A percentile compares a stretch with the other conserved stretches of the same genome.
Evolutionary conservation across 2,113 vertebrate genomes (phyloP).

Genomic region (Sinocyclocheilus maitianheensis): DNA sequence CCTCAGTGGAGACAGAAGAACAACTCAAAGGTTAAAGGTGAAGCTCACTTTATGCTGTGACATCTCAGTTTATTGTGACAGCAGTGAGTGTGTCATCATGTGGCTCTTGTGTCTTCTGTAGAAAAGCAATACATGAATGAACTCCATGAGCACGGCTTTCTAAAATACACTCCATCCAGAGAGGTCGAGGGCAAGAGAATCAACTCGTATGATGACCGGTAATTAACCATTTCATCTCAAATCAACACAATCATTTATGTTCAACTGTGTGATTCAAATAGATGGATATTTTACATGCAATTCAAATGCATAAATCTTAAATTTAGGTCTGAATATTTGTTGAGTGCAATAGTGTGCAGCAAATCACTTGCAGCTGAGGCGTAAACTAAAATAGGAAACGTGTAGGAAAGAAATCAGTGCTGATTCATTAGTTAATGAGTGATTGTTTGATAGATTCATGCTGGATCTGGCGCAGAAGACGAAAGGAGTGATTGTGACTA

Average conservation of each 20-base stretch:
- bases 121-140: slow-evolving; percentile 81
- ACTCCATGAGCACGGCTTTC: slow-evolving; percentile 79
- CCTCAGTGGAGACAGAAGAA: slow-evolving; percentile 84
- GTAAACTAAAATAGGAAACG: background rate
- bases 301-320: background rate
- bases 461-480: slow-evolving; percentile 81
- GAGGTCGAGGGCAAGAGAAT: slow-evolving; percentile 84
- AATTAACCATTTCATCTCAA: background rate
- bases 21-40: slow-evolving; percentile 81
- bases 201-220: slow-evolving; percentile 88
- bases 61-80: background rate
- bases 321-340: background rate
- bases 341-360: background rate
- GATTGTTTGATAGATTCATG: slow-evolving; percentile 77
- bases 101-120: slow-evolving; percentile 56
- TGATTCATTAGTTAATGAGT: background rate
- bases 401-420: background rate
- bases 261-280: background rate
- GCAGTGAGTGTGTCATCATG: background rate
- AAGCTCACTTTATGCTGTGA: background rate
- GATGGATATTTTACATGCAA: background rate
- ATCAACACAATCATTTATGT: background rate
- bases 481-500: slow-evolving; percentile 85
- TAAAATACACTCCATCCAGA: slow-evolving; percentile 85
- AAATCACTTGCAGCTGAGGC: background rate